Percentiles rank a stretch among this genome's conserved stretches.
Evolutionary conservation across 2,888 invertebrate genomes (phyloP).

Genomic region (Acleris laterana): DNA sequence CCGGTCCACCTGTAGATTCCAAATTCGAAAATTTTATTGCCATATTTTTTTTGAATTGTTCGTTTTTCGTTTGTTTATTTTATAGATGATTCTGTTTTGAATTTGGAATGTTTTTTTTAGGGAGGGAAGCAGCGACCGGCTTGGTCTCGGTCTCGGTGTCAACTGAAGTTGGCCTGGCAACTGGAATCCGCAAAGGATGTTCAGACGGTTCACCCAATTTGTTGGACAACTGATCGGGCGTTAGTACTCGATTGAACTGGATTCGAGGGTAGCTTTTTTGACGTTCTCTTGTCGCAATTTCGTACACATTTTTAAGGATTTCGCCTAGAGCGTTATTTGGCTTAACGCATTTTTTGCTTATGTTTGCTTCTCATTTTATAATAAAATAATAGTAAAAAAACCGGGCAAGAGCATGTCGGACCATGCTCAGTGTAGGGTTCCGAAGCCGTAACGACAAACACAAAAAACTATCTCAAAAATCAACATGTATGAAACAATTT

Average conservation of each 20-base stretch:
- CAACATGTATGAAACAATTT: too few species aligned
- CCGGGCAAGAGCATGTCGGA: too few species aligned
- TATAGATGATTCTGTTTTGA: constrained; percentile 10
- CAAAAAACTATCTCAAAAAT: too few species aligned
- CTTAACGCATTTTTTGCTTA: not conserved
- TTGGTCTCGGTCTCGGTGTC: constrained; percentile 45
- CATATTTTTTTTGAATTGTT: constrained; percentile 13
- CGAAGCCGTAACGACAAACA: too few species aligned
- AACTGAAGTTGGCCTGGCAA: constrained; percentile 47
- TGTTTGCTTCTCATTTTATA: not conserved
- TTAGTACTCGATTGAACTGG: constrained; percentile 6
- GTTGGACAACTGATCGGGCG: constrained; percentile 24
- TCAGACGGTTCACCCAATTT: constrained; percentile 37
- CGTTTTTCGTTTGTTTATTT: constrained; percentile 25
- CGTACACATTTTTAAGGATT: constrained; percentile 20
- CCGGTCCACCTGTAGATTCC: constrained; percentile 52
- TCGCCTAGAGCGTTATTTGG: constrained; percentile 1
- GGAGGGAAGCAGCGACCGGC: constrained; percentile 44
- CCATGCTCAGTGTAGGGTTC: too few species aligned
- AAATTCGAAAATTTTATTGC: constrained; percentile 28
- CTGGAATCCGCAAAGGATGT: constrained; percentile 51
- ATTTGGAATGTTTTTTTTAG: constrained; percentile 1
- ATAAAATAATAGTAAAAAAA: too few species aligned
- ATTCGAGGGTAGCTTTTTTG: constrained; percentile 10
- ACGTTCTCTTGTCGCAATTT: constrained; percentile 10